A percentile compares a stretch with the other conserved stretches of the same genome.
These are phyloP conservation scores for Zaprionus nigranus DNA, from an alignment of 1,140 invertebrate genomes.

Conservation along the genomic window DNA sequence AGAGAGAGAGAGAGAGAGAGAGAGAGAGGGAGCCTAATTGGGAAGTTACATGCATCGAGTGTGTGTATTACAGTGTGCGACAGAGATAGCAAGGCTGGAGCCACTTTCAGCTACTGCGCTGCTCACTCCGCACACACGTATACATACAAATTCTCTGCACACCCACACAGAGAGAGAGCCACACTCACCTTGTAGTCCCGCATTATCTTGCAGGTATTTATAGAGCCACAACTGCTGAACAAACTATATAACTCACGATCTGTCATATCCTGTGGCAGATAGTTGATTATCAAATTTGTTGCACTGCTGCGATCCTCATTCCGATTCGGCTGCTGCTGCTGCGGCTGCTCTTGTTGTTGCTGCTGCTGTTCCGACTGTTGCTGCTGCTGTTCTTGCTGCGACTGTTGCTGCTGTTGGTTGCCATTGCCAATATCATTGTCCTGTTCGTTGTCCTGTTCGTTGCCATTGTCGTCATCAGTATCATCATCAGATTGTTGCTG, in stretches of 20 bases:
- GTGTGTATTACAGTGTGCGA: slow-evolving; percentile 31
- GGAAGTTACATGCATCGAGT: slow-evolving; percentile 10
- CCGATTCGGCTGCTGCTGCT: background rate
- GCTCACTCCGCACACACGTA: background rate
- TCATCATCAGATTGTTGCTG: slow-evolving; percentile 1
- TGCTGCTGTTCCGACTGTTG: background rate
- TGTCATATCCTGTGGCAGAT: slow-evolving; percentile 96
- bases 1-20: background rate
- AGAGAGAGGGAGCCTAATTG: too few species aligned
- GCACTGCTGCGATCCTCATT: slow-evolving; percentile 35
- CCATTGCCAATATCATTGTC: background rate
- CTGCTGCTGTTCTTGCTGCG: background rate
- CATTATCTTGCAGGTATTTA: slow-evolving; percentile 96
- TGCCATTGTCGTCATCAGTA: background rate
- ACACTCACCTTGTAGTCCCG: slow-evolving; percentile 91
- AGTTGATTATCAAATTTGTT: slow-evolving; percentile 97
- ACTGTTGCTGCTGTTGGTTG: background rate
- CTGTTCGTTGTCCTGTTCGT: background rate
- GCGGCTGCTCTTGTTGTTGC: background rate
- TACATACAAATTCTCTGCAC: slow-evolving; percentile 1
- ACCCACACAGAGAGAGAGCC: background rate
- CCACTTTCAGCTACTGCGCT: background rate
- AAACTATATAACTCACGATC: slow-evolving; percentile 95
- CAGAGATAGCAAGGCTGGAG: slow-evolving; percentile 8
- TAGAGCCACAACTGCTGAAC: slow-evolving; percentile 93